phyloP scores from a whole-genome alignment of 2,113 vertebrate species.

The Erythrocercus mccallii region DNA sequence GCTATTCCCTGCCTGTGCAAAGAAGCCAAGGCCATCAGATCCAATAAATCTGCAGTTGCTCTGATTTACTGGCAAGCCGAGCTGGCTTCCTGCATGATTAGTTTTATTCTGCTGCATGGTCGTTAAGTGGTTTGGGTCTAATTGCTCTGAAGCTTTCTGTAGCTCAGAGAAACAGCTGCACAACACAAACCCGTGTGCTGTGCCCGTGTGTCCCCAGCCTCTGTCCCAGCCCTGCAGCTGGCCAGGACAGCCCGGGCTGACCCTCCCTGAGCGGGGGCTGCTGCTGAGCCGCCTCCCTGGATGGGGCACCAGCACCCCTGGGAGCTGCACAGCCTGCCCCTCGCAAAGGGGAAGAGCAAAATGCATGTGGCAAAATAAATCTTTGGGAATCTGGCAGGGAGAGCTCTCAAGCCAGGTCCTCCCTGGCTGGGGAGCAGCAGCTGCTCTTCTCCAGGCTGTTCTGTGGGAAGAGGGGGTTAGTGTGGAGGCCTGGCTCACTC shows the following conservation, averaged over 20 bases:
- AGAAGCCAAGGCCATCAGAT: not conserved
- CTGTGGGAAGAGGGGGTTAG: not conserved
- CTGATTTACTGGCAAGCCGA: not conserved
- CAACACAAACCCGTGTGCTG: not conserved
- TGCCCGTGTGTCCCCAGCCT: not conserved
- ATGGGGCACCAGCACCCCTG: not conserved
- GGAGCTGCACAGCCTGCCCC: not conserved
- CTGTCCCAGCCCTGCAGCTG: not conserved
- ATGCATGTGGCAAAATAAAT: fast-evolving
- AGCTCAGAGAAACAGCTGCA: not conserved
- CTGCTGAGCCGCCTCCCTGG: not conserved
- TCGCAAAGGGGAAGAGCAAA: not conserved
- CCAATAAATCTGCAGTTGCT: not conserved
- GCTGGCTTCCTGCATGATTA: not conserved
- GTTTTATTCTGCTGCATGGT: not conserved
- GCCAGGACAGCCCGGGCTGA: not conserved
- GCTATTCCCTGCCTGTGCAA: not conserved
- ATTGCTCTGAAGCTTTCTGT: not conserved
- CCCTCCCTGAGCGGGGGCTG: not conserved
- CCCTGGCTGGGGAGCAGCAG: not conserved
- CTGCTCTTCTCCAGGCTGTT: not conserved
- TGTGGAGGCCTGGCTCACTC: fast-evolving
- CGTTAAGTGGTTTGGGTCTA: constrained; percentile 6
- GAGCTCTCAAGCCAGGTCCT: not conserved
- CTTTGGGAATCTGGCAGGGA: not conserved